phyloP scores from a whole-genome alignment of 2,888 invertebrate species.

The Boloria selene region DNA sequence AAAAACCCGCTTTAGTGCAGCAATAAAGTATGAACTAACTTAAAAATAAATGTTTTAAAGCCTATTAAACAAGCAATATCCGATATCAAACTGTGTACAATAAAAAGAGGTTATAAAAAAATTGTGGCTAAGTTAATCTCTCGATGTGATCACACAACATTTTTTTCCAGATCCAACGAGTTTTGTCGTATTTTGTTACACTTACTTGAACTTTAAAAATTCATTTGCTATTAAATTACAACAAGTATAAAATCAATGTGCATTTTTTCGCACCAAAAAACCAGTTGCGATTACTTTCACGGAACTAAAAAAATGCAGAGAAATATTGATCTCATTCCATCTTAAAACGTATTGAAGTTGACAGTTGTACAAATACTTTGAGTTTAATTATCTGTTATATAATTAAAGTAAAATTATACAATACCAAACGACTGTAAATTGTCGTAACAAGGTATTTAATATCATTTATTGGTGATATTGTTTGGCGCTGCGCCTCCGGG shows the following conservation, averaged over 20 bases:
- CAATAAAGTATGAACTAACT: background rate
- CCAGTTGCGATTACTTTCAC: conserved; percentile 36
- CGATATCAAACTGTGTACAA: conserved; percentile 18
- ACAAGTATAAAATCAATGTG: conserved; percentile 31
- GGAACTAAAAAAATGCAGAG: conserved; percentile 16
- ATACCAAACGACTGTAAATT: conserved; percentile 22
- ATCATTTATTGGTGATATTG: conserved; percentile 18
- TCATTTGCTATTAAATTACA: conserved; percentile 34
- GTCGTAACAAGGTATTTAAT: conserved; percentile 25
- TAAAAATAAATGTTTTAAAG: background rate
- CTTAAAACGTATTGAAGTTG: conserved; percentile 29
- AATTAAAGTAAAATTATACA: conserved; percentile 30
- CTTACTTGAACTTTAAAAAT: conserved; percentile 35
- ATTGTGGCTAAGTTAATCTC: conserved; percentile 24
- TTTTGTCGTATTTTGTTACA: conserved; percentile 39
- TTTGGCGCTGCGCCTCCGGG: conserved; percentile 1
- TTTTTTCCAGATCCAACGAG: conserved; percentile 28
- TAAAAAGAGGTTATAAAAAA: conserved; percentile 21
- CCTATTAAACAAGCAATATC: conserved; percentile 22
- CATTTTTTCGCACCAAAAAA: conserved; percentile 34
- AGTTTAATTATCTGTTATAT: conserved; percentile 30
- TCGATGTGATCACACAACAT: conserved; percentile 18
- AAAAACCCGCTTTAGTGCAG: background rate
- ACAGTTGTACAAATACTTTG: conserved; percentile 30
- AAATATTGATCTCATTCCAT: conserved; percentile 21